phyloP scores from a whole-genome alignment of 30 jellyfish, hydroid and myxozoan species.

The Haliclystus octoradiatus region DNA sequence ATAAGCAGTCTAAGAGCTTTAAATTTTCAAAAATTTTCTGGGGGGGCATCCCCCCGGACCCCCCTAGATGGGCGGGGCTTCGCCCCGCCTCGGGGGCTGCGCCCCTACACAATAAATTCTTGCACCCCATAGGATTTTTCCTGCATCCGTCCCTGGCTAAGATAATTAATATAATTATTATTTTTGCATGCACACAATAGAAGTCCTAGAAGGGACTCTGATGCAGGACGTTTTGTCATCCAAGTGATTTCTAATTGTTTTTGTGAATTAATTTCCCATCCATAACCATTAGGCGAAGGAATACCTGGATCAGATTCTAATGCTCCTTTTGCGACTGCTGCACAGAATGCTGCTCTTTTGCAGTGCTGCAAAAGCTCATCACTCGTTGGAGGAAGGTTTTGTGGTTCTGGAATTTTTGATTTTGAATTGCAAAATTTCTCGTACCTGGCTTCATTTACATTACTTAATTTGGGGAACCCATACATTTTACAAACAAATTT shows the following conservation, averaged over 20 bases:
- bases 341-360: slow-evolving; percentile 7
- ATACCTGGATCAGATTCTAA: not conserved
- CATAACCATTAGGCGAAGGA: too few relatives aligned
- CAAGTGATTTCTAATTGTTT: not conserved
- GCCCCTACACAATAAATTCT: too few relatives aligned
- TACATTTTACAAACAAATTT: slow-evolving; percentile 16
- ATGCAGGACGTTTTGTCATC: slow-evolving; percentile 14
- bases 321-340: slow-evolving; percentile 7
- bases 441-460: slow-evolving; percentile 20
- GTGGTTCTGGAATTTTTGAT: slow-evolving; percentile 12
- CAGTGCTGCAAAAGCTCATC: slow-evolving; percentile 14
- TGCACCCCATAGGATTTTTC: too few relatives aligned
- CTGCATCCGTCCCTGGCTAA: too few relatives aligned
- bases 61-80: too few relatives aligned
- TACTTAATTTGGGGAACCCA: slow-evolving; percentile 7
- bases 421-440: not conserved
- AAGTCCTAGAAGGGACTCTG: slow-evolving; percentile 4
- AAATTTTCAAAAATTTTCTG: too few relatives aligned
- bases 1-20: too few relatives aligned
- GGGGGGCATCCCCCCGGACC: too few relatives aligned
- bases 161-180: not conserved
- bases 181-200: not conserved
- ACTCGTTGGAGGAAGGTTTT: slow-evolving; percentile 25
- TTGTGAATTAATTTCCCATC: slow-evolving; percentile 9
- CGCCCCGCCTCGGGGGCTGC: too few relatives aligned